Evolutionary conservation across 2,113 vertebrate species (phyloP).

Genomic region (Alectura lathami): DNA sequence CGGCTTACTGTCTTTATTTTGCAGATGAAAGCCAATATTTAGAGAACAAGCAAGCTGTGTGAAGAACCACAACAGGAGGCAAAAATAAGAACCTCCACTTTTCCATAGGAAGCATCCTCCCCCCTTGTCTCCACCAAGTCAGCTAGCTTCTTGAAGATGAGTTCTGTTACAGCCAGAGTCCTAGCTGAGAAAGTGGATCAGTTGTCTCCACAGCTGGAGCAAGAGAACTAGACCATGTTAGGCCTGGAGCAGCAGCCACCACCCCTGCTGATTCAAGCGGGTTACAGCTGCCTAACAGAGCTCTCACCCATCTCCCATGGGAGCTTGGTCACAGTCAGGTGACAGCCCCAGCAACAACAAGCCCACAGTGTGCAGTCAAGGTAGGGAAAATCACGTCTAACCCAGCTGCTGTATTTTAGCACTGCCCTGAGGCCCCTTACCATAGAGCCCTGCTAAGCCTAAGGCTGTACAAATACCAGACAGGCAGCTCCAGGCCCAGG

Average conservation of each 20-base stretch:
- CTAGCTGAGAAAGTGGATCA: rapidly evolving
- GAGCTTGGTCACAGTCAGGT: neutral
- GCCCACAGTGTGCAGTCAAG: neutral
- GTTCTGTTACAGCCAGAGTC: neutral
- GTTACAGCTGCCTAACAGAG: neutral
- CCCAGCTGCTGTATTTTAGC: neutral
- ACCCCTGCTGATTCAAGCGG: neutral
- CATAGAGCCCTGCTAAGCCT: neutral
- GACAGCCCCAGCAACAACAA: neutral
- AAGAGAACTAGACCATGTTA: neutral
- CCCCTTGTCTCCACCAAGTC: rapidly evolving
- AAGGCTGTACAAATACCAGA: neutral
- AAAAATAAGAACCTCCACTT: neutral
- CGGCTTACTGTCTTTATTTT: neutral
- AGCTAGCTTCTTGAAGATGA: neutral
- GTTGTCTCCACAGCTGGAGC: neutral
- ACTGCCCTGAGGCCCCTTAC: neutral
- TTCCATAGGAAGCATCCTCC: neutral
- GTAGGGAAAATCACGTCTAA: neutral
- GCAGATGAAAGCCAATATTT: neutral
- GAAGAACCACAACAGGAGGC: neutral
- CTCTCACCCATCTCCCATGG: neutral
- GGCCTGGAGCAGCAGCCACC: neutral
- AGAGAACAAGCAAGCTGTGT: neutral
- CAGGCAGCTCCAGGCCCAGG: neutral